Evolutionary conservation across 1,140 invertebrate genomes (phyloP).

Genomic region (Caenorhabditis inopinata): DNA sequence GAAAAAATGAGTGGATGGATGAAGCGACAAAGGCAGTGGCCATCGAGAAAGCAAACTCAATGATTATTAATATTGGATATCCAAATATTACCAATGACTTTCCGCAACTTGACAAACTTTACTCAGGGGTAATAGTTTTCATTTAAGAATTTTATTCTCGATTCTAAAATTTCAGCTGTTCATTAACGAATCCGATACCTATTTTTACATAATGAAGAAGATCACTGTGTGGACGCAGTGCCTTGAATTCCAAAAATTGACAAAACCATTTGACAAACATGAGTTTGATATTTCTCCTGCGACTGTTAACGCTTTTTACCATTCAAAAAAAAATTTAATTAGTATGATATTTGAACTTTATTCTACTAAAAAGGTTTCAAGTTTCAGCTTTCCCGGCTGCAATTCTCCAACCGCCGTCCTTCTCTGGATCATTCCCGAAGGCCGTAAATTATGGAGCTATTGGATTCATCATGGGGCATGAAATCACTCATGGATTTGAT

Average conservation of each 20-base stretch:
- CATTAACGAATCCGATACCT: slow-evolving; percentile 66
- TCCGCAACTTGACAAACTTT: slow-evolving; percentile 69
- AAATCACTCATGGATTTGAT: slow-evolving; percentile 71
- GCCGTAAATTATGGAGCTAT: slow-evolving; percentile 66
- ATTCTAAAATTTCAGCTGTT: slow-evolving; percentile 63
- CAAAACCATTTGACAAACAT: slow-evolving; percentile 68
- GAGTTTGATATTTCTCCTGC: slow-evolving; percentile 70
- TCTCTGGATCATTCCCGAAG: slow-evolving; percentile 70
- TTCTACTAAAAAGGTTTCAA: background rate
- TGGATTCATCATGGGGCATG: slow-evolving; percentile 70
- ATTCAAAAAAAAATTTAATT: slow-evolving; percentile 72
- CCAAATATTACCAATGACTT: slow-evolving; percentile 71
- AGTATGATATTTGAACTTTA: too few species aligned
- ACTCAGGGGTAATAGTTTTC: slow-evolving; percentile 70
- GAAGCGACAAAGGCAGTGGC: slow-evolving; percentile 79
- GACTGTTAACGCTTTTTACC: slow-evolving; percentile 72
- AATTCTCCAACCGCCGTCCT: slow-evolving; percentile 74
- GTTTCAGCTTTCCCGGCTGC: slow-evolving; percentile 72
- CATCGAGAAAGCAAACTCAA: slow-evolving; percentile 71
- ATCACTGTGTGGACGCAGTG: slow-evolving; percentile 69
- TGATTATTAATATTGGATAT: slow-evolving; percentile 70
- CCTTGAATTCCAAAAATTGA: slow-evolving; percentile 68
- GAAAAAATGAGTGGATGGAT: slow-evolving; percentile 87
- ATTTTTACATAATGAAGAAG: slow-evolving; percentile 68
- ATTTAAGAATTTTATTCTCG: too few species aligned